These are phyloP conservation scores for Tragopan temminckii DNA, from an alignment of 2,797 vertebrate genomes.

Conservation along the genomic window DNA sequence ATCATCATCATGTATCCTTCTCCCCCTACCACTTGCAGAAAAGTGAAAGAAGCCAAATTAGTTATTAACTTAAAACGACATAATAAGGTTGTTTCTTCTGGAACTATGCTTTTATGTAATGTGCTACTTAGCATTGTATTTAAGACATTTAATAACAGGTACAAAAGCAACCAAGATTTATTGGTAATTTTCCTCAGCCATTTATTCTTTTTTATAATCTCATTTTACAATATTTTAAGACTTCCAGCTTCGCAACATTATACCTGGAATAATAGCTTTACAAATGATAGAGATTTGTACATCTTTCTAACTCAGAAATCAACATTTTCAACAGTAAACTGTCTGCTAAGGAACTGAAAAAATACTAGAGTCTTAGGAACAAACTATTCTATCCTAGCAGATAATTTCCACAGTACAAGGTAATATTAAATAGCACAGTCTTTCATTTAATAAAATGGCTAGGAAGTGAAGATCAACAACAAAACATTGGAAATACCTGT, in stretches of 20 bases:
- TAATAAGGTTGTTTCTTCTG: not conserved
- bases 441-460: not conserved
- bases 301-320: not conserved
- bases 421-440: fast-evolving
- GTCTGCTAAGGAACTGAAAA: not conserved
- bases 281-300: not conserved
- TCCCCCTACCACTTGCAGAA: not conserved
- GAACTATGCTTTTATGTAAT: not conserved
- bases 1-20: not conserved
- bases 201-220: not conserved
- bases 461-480: not conserved
- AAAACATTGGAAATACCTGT: not conserved
- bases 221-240: not conserved
- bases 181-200: not conserved
- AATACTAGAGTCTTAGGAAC: not conserved
- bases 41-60: not conserved
- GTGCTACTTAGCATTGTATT: not conserved
- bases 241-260: not conserved
- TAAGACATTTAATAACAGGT: not conserved
- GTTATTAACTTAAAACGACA: not conserved
- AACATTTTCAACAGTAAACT: not conserved
- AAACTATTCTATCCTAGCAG: not conserved
- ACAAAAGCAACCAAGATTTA: not conserved
- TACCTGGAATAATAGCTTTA: not conserved
- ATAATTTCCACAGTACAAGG: not conserved